Evolutionary conservation across 1,140 invertebrate genomes (phyloP), one percentile per base, ranked within the genome.

Genomic region (Philotrypesis tridentata): DNA sequence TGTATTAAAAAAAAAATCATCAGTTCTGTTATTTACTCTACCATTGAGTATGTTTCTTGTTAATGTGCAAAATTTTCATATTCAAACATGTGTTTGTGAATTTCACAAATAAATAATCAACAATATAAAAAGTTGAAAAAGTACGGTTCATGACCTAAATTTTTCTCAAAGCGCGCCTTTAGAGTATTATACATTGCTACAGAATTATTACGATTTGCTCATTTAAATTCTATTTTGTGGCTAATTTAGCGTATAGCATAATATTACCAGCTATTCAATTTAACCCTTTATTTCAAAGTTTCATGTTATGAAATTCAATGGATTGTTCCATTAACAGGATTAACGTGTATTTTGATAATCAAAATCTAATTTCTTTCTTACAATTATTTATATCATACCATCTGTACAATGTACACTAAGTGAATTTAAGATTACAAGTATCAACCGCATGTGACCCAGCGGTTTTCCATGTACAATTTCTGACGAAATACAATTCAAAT

Each of bases 41-140:
- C 33, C 61, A 55, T 27, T 63, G 23, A 63, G 33, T 73, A 63
- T 80, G 25, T 63, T 72, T 80, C n/a, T 80, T 73, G 71, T 80
- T 63, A 80, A 73, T 12, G 40, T 74, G 37, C 72, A 74, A 74
- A 80, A 80, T 23, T 61, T 80, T 11, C 14, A 61, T 75, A 61
- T 75, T 71, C 37, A 80, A 80, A 73, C n/a, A 70, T 80, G 33
- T 43, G 29, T 79, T 25, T 61, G n/a, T 73, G 43, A 73, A 80
- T 80, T 72, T 80, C n/a, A 73, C 21, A 73, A 79, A 5, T 61
- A 37, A 61, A 61, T 17, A 43, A 61, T n/a, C 8, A 61, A 72
- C 33, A 29, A 37, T 68, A 61, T 60, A 77, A 70, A 72, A 73
- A 72, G 17, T 79, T 79, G 40, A 70, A 79, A 78, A 72, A 43